These are phyloP conservation scores for Scaptomyza caliginosa DNA, from an alignment of 2,888 invertebrate species.

Conservation along the genomic window DNA sequence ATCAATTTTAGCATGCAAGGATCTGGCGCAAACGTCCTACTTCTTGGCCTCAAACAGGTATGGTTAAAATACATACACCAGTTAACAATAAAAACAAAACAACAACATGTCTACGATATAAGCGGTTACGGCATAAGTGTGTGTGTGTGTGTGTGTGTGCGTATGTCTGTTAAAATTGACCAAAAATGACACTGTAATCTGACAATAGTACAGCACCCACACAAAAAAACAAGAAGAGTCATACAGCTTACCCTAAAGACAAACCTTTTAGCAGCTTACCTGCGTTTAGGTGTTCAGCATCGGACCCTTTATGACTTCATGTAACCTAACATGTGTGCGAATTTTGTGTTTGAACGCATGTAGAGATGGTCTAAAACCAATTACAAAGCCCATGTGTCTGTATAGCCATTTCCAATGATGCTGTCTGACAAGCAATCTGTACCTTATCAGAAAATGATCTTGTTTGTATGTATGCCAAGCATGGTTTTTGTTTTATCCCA, in stretches of 20 bases:
- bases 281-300: conserved; percentile 3
- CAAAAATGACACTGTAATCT: not conserved
- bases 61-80: conserved; percentile 44
- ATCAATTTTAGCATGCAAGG: conserved; percentile 91
- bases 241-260: not conserved
- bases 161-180: not conserved
- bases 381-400: too few species aligned
- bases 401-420: too few species aligned
- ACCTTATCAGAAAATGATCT: too few species aligned
- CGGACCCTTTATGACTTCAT: conserved; percentile 11
- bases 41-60: conserved; percentile 99
- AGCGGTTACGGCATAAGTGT: not conserved
- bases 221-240: conserved; percentile 11
- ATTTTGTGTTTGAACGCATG: not conserved
- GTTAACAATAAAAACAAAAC: not conserved
- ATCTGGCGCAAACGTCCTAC: conserved; percentile 98
- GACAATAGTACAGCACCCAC: conserved; percentile 4
- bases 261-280: conserved; percentile 17
- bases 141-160: conserved; percentile 2
- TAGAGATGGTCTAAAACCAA: not conserved
- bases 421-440: too few species aligned
- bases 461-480: too few species aligned
- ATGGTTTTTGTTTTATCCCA: too few species aligned
- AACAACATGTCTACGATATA: not conserved
- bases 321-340: not conserved